A percentile compares a stretch with the other conserved stretches of the same genome.
phyloP scores from a whole-genome alignment of 2,113 vertebrate genomes.

The Erythrocercus mccallii region DNA sequence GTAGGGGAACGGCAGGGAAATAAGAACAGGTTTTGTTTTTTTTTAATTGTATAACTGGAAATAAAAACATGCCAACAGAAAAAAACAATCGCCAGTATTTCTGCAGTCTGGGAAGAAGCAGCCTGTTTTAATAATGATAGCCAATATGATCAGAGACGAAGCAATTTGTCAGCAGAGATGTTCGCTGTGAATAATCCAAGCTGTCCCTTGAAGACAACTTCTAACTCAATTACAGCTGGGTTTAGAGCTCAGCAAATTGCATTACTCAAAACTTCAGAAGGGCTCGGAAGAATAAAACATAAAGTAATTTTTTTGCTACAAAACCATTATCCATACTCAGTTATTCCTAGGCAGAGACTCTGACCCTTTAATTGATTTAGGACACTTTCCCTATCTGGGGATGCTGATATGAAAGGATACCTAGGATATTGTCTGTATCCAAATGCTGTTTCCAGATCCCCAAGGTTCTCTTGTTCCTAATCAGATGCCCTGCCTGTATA shows the following conservation, averaged over 20 bases:
- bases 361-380: background rate
- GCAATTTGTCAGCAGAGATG: background rate
- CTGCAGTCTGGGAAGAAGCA: background rate
- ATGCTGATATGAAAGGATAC: background rate
- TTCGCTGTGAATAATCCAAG: background rate
- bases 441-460: background rate
- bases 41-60: background rate
- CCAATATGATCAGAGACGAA: background rate
- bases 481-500: background rate
- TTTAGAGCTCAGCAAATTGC: constrained; percentile 40
- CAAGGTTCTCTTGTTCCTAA: background rate
- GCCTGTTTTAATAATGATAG: background rate
- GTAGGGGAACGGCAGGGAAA: background rate
- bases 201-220: constrained; percentile 18
- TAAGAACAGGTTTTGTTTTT: background rate
- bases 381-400: background rate
- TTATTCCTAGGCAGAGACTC: background rate
- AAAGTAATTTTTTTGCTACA: background rate
- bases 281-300: background rate
- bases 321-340: background rate
- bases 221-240: constrained; percentile 7
- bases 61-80: background rate
- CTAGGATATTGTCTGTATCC: background rate
- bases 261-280: background rate
- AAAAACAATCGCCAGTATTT: background rate